Percentiles rank a stretch among this genome's conserved stretches.
phyloP scores from a whole-genome alignment of 2,888 invertebrate species.

The Eristalis tenax region DNA sequence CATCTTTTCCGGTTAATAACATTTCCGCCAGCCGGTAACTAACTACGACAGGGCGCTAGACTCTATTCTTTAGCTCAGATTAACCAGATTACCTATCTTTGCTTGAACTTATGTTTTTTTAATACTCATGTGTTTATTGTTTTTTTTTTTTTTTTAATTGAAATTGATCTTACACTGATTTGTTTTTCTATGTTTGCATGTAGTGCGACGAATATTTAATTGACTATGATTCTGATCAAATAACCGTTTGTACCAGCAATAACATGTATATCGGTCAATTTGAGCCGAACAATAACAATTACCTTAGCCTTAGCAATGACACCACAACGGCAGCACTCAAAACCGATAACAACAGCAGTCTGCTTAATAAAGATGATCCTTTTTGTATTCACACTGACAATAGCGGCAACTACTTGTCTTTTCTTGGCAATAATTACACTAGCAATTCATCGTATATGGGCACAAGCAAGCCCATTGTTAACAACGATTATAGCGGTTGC shows the following conservation, averaged over 20 bases:
- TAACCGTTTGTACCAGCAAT: constrained; percentile 73
- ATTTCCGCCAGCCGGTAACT: too few species aligned
- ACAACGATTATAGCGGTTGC: constrained; percentile 30
- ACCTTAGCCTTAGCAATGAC: constrained; percentile 69
- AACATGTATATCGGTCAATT: constrained; percentile 64
- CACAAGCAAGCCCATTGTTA: constrained; percentile 12
- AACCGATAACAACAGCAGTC: constrained; percentile 36
- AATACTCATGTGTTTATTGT: constrained; percentile 61
- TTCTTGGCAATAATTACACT: constrained; percentile 43
- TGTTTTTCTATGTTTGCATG: constrained; percentile 73
- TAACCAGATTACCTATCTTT: constrained; percentile 8
- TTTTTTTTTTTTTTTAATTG: constrained; percentile 16
- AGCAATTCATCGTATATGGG: constrained; percentile 19
- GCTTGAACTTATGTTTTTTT: constrained; percentile 48
- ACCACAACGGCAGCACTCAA: constrained; percentile 39
- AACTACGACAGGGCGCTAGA: neutral
- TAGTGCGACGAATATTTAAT: constrained; percentile 74
- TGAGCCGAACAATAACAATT: constrained; percentile 63
- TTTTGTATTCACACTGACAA: constrained; percentile 43
- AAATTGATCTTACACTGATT: constrained; percentile 34
- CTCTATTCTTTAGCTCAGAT: neutral
- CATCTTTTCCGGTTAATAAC: too few species aligned
- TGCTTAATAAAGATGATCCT: constrained; percentile 49
- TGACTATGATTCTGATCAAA: constrained; percentile 74
- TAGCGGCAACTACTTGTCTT: constrained; percentile 36